Percentiles rank a stretch among this genome's conserved stretches.
Conservation (phyloP, 1,140 invertebrate genomes). For the Pogonomyrmex barbatus region DNA sequence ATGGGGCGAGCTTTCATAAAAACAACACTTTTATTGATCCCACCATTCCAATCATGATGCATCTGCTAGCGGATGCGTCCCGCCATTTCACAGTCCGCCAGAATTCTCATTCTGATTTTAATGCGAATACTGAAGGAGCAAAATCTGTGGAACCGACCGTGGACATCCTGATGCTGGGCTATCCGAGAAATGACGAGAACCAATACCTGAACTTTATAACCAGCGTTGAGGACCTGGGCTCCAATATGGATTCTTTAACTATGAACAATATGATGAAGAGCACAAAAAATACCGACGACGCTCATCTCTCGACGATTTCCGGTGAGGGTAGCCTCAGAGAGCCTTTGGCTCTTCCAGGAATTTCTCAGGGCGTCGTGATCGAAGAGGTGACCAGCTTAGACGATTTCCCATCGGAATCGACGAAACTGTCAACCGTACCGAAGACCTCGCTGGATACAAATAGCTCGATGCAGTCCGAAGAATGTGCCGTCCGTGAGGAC, state of each 20-base stretch:
- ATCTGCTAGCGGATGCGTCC: constrained; percentile 30
- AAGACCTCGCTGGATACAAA: constrained; percentile 62
- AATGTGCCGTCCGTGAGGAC: constrained; percentile 19
- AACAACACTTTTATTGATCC: constrained; percentile 25
- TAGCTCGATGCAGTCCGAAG: constrained; percentile 33
- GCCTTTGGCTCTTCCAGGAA: constrained; percentile 68
- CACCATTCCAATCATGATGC: constrained; percentile 50
- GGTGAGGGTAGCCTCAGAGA: constrained; percentile 60
- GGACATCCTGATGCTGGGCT: constrained; percentile 70
- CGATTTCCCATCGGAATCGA: constrained; percentile 22
- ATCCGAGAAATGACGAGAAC: constrained; percentile 71
- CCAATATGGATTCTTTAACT: constrained; percentile 23
- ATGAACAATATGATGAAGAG: background rate
- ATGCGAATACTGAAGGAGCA: constrained; percentile 6
- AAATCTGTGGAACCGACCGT: constrained; percentile 1
- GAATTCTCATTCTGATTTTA: constrained; percentile 14
- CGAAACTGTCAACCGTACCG: constrained; percentile 30
- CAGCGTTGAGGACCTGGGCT: constrained; percentile 74
- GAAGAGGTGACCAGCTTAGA: constrained; percentile 81
- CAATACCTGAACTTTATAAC: constrained; percentile 81
- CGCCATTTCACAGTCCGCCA: constrained; percentile 22
- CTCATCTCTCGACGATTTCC: background rate
- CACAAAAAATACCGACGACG: background rate
- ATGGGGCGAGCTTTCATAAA: constrained; percentile 4
- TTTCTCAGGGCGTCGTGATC: constrained; percentile 77